Conservation (phyloP, 2,113 vertebrate species). For the Toxostoma redivivum region DNA sequence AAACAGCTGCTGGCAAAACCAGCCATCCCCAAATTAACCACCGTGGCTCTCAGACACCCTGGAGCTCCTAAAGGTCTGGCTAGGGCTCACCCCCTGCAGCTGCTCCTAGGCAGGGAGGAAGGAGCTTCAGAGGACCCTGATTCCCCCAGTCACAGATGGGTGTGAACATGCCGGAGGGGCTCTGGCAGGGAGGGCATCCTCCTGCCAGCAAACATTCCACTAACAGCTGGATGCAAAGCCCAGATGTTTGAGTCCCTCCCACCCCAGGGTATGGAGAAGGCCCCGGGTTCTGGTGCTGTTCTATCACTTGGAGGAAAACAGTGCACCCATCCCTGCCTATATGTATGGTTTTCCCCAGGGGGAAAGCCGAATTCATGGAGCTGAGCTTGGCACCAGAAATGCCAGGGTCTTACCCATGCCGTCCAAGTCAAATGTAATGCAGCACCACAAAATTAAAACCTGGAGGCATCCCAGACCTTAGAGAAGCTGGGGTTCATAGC, state of each 20-base stretch:
- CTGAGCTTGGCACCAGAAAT: not conserved
- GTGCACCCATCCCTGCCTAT: rapidly evolving
- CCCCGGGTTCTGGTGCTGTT: rapidly evolving
- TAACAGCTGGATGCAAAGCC: not conserved
- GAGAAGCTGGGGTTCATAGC: not conserved
- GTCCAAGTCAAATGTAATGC: not conserved
- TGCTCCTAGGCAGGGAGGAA: not conserved
- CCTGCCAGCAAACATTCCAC: not conserved
- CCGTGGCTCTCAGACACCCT: not conserved
- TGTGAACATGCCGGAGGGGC: not conserved
- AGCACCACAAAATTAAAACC: not conserved
- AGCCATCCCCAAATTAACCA: not conserved
- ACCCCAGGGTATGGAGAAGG: not conserved
- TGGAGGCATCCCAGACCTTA: too few relatives aligned
- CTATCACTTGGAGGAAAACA: not conserved
- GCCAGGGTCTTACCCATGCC: not conserved
- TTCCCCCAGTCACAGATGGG: not conserved
- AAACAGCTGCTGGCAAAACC: not conserved
- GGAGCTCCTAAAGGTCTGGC: not conserved
- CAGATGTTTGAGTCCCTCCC: not conserved
- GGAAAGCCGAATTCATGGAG: not conserved
- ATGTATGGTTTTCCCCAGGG: not conserved
- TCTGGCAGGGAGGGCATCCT: not conserved
- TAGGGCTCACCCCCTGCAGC: not conserved
- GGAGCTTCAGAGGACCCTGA: not conserved